Conservation (phyloP, 2,888 invertebrate species). For the Silvanus unidentatus region DNA sequence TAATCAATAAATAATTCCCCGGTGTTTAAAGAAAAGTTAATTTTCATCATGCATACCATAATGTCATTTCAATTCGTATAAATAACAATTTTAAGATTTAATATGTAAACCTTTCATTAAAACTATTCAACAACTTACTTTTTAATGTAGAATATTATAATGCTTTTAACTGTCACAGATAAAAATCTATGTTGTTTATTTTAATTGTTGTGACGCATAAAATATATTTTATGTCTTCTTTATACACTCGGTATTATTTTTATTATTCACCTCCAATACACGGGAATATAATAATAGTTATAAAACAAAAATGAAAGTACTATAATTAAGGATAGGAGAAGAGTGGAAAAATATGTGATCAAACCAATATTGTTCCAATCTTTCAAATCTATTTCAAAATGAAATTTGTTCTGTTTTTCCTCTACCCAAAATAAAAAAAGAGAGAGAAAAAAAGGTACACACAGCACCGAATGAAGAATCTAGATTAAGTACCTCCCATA, state of each 20-base stretch:
- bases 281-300: no score
- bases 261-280: no score
- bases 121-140: constrained; percentile 7
- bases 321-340: no score
- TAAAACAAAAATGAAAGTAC: no score
- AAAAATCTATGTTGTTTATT: not conserved
- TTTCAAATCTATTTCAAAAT: no score
- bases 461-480: not conserved
- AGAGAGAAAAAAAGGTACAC: no score
- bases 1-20: no score
- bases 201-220: constrained; percentile 1
- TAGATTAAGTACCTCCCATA: constrained; percentile 6
- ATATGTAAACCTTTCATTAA: constrained; percentile 9
- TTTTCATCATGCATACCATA: constrained; percentile 7
- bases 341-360: no score
- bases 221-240: no score
- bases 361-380: no score
- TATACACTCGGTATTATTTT: no score
- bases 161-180: no score
- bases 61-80: constrained; percentile 9
- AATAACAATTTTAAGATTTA: constrained; percentile 8
- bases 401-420: constrained; percentile 1
- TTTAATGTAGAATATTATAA: not conserved
- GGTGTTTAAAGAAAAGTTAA: constrained; percentile 7
- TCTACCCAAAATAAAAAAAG: not conserved